Percentiles rank a stretch among this genome's conserved stretches.
Evolutionary conservation across 2,797 vertebrate species (phyloP).

Genomic region (Anisognathus igniventris): DNA sequence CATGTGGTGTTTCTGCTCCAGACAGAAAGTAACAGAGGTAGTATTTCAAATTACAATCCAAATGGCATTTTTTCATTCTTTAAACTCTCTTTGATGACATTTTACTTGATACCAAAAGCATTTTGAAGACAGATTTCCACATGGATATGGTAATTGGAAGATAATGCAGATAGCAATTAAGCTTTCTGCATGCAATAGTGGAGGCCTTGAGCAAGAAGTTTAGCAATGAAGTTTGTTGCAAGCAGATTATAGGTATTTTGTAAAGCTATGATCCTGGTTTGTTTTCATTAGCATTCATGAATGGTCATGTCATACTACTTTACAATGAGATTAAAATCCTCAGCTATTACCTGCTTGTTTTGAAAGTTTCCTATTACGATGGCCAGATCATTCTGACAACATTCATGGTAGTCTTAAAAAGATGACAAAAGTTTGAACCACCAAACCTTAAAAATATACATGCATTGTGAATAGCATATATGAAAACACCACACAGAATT

Average conservation of each 20-base stretch:
- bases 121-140: neutral
- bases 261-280: neutral
- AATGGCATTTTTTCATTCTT: neutral
- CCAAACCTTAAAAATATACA: neutral
- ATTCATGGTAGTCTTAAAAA: neutral
- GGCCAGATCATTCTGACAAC: neutral
- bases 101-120: neutral
- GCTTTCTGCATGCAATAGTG: neutral
- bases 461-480: neutral
- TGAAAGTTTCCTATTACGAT: neutral
- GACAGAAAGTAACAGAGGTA: neutral
- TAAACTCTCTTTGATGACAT: neutral
- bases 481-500: neutral
- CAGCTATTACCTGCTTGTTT: neutral
- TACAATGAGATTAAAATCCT: neutral
- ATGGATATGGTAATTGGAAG: neutral
- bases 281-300: neutral
- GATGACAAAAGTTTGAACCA: neutral
- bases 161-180: neutral
- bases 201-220: neutral
- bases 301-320: neutral
- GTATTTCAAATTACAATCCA: neutral
- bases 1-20: neutral
- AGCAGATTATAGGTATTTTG: neutral
- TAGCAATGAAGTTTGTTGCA: neutral